phyloP scores from a whole-genome alignment of 2,113 vertebrate species.

The Columba livia region DNA sequence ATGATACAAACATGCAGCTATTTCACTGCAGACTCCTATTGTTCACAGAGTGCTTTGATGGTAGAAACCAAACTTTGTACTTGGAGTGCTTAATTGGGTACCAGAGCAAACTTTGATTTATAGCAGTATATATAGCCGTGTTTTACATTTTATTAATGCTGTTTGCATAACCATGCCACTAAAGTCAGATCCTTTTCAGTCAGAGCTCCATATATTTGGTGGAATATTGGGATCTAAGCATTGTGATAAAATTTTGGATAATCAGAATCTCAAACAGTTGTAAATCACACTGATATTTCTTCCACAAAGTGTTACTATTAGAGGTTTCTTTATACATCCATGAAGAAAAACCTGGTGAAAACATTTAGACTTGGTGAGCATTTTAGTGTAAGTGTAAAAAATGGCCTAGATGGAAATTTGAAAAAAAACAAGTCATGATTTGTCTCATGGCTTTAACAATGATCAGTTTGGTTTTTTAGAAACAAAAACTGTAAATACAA shows the following conservation, averaged over 20 bases:
- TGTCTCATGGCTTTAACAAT: neutral
- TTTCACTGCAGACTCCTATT: neutral
- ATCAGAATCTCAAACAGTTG: neutral
- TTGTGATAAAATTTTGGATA: neutral
- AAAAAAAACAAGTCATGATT: neutral
- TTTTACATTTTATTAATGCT: neutral
- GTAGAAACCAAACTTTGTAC: neutral
- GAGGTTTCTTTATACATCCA: neutral
- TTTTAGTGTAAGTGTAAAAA: neutral
- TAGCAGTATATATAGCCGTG: neutral
- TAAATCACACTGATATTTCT: neutral
- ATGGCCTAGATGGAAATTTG: neutral
- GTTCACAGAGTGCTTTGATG: constrained; percentile 38
- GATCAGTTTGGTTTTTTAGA: neutral
- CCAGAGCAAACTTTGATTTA: neutral
- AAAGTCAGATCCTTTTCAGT: neutral
- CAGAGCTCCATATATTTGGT: neutral
- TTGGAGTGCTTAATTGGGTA: neutral
- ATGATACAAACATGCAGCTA: neutral
- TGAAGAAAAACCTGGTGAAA: neutral
- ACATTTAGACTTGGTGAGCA: neutral
- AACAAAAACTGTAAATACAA: neutral
- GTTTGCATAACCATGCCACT: neutral
- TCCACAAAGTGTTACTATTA: neutral
- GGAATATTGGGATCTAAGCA: neutral